Evolutionary conservation across 2,888 invertebrate species (phyloP).

Genomic region (Gari tellinella): DNA sequence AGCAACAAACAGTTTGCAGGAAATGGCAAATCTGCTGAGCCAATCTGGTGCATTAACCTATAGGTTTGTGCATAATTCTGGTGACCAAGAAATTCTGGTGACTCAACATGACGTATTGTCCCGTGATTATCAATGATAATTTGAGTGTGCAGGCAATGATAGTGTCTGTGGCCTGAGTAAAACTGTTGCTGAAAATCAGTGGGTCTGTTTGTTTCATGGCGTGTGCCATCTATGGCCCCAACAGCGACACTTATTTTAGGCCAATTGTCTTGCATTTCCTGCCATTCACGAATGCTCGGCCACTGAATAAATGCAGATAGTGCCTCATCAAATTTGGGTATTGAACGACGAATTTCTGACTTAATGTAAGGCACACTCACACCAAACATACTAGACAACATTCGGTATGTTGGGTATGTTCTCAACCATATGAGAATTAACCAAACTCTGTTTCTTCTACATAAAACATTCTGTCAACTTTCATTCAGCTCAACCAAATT

Average conservation of each 20-base stretch:
- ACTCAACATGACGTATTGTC: constrained; percentile 1
- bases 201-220: constrained; percentile 13
- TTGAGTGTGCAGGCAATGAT: not conserved
- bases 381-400: too few relatives aligned
- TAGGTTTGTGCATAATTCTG: constrained; percentile 9
- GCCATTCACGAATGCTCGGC: too few relatives aligned
- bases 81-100: constrained; percentile 8
- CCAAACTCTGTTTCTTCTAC: too few relatives aligned
- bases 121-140: constrained; percentile 5
- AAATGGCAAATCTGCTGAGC: constrained; percentile 5
- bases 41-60: constrained; percentile 2
- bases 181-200: not conserved
- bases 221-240: constrained; percentile 27
- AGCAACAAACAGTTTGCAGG: constrained; percentile 4
- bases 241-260: constrained; percentile 4
- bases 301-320: too few relatives aligned
- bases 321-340: too few relatives aligned
- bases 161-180: constrained; percentile 1
- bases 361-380: too few relatives aligned
- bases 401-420: too few relatives aligned
- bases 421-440: too few relatives aligned
- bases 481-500: too few relatives aligned
- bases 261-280: too few relatives aligned
- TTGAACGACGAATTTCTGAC: too few relatives aligned
- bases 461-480: too few relatives aligned